Percentiles rank a stretch among this genome's conserved stretches.
phyloP scores from a whole-genome alignment of 2,888 invertebrate genomes.

The Rotaria macrura region DNA sequence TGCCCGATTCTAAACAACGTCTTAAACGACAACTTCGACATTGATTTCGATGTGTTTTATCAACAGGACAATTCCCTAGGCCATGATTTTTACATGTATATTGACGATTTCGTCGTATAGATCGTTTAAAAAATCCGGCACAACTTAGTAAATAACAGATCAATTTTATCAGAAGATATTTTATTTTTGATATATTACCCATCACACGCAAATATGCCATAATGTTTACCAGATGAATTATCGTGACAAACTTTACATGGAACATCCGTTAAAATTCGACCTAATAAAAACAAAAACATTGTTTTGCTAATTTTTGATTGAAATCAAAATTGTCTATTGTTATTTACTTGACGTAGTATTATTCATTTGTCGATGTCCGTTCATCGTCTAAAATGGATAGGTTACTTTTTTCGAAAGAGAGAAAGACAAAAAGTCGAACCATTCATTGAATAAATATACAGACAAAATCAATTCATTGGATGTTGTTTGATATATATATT shows the following conservation, averaged over 20 bases:
- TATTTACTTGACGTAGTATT: background rate
- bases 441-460: background rate
- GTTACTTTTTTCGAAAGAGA: background rate
- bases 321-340: background rate
- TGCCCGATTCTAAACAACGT: constrained; percentile 81
- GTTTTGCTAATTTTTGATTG: background rate
- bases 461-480: constrained; percentile 6
- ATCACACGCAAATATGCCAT: constrained; percentile 34
- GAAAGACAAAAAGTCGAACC: background rate
- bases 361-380: background rate
- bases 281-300: background rate
- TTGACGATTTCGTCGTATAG: constrained; percentile 79
- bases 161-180: background rate
- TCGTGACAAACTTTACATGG: constrained; percentile 33
- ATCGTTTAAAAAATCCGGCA: constrained; percentile 63
- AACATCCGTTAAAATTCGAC: constrained; percentile 32
- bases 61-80: constrained; percentile 74
- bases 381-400: background rate
- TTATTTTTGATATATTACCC: background rate
- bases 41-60: constrained; percentile 90
- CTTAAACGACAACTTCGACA: constrained; percentile 81
- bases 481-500: background rate
- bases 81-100: constrained; percentile 86
- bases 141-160: constrained; percentile 49
- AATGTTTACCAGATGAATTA: constrained; percentile 33